These are phyloP conservation scores for Canis aureus DNA, from an alignment of 2,113 vertebrate genomes.

Conservation along the genomic window DNA sequence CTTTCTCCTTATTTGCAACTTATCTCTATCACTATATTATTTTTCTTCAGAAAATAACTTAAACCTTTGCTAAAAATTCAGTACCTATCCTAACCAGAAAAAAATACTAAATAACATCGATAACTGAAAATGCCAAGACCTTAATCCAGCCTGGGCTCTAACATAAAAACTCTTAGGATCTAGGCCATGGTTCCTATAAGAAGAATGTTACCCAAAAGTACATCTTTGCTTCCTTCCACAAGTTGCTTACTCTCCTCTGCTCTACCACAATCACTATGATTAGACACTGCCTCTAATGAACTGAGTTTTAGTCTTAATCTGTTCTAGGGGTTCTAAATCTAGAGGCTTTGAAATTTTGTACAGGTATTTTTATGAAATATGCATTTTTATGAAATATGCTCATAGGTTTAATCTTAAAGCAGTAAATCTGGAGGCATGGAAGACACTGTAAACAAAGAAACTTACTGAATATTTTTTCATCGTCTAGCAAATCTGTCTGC, in stretches of 20 bases:
- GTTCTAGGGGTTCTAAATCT: background rate
- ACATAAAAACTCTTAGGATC: background rate
- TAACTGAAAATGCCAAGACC: background rate
- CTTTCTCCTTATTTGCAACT: background rate
- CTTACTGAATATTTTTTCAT: background rate
- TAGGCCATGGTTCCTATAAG: background rate
- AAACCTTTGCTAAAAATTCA: constrained; percentile 10
- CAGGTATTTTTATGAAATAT: background rate
- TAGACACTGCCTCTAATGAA: background rate
- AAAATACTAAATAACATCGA: background rate
- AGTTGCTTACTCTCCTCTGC: background rate
- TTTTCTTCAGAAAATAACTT: constrained; percentile 1
- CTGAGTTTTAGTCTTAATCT: background rate
- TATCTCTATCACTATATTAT: background rate
- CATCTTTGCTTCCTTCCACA: background rate
- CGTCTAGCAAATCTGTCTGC: background rate
- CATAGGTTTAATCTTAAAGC: background rate
- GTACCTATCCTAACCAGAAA: background rate
- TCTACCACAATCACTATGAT: background rate
- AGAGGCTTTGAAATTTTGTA: background rate
- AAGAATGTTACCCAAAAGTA: background rate
- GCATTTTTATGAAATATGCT: background rate
- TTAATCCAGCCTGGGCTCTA: background rate
- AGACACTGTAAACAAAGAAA: background rate
- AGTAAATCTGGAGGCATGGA: background rate